Percentiles rank a stretch among this genome's conserved stretches.
Evolutionary conservation across 2,113 vertebrate genomes (phyloP).

Genomic region (Microcebus tavaratra): DNA sequence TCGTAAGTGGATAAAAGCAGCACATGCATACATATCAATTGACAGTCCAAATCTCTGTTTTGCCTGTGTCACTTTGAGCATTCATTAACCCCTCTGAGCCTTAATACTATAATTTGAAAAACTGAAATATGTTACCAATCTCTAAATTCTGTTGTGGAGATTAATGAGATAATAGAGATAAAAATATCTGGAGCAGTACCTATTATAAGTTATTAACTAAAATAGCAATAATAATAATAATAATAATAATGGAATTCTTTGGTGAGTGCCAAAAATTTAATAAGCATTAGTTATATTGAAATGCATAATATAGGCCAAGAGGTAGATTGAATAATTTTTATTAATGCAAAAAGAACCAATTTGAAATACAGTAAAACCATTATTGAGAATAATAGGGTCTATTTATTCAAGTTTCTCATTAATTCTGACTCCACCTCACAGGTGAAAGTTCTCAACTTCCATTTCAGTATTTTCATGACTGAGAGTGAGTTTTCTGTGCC

Average conservation of each 20-base stretch:
- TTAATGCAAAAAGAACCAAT: background rate
- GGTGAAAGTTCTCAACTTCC: background rate
- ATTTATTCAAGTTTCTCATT: background rate
- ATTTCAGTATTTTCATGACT: background rate
- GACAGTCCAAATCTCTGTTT: background rate
- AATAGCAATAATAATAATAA: background rate
- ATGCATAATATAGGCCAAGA: background rate
- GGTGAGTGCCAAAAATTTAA: background rate
- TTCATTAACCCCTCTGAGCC: background rate
- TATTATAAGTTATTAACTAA: background rate
- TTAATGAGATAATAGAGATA: background rate
- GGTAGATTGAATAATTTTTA: background rate
- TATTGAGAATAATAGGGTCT: background rate
- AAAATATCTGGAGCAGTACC: background rate
- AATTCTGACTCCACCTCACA: background rate
- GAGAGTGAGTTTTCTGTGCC: background rate
- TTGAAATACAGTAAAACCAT: conserved; percentile 1
- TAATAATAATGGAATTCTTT: background rate
- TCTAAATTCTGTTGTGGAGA: background rate
- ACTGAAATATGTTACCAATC: background rate
- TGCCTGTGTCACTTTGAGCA: background rate
- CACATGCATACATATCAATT: background rate
- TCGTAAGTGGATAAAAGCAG: background rate
- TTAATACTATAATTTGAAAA: background rate
- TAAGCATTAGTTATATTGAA: background rate